These are phyloP conservation scores for Allygus modestus DNA, from an alignment of 2,888 invertebrate genomes.

Conservation along the genomic window DNA sequence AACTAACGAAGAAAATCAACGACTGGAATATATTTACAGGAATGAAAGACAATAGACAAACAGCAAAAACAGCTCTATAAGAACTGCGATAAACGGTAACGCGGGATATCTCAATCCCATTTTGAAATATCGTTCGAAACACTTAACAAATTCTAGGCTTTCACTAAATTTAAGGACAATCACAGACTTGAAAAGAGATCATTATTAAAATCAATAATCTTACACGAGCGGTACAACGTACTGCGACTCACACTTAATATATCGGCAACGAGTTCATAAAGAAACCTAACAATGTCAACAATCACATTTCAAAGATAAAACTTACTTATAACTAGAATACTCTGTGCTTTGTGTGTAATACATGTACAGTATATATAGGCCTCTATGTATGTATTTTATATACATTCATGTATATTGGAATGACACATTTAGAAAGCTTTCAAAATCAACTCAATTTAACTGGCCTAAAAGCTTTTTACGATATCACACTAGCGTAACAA, in stretches of 20 bases:
- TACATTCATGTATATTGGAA: conserved; percentile 13
- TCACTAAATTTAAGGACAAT: conserved; percentile 51
- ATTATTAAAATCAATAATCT: conserved; percentile 37
- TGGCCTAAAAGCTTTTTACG: not conserved
- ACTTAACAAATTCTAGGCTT: conserved; percentile 53
- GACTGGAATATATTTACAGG: conserved; percentile 37
- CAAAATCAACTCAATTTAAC: not conserved
- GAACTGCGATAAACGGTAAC: conserved; percentile 37
- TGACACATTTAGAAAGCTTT: conserved; percentile 16
- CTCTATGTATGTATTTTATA: conserved; percentile 38
- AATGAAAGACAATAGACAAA: conserved; percentile 51
- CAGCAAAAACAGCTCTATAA: conserved; percentile 39
- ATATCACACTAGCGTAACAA: not conserved
- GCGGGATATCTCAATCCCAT: conserved; percentile 15
- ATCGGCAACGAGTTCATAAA: conserved; percentile 44
- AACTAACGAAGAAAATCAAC: conserved; percentile 26
- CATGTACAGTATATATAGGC: conserved; percentile 45
- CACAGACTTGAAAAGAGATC: conserved; percentile 57
- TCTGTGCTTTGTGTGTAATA: conserved; percentile 38
- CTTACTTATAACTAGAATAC: conserved; percentile 29
- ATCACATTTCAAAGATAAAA: conserved; percentile 51
- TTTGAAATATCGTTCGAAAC: conserved; percentile 35
- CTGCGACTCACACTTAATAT: conserved; percentile 4
- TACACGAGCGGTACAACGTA: conserved; percentile 4
- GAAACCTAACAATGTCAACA: conserved; percentile 48